phyloP scores from a whole-genome alignment of 1,140 invertebrate species.

The Neoseiulus cucumeris region DNA sequence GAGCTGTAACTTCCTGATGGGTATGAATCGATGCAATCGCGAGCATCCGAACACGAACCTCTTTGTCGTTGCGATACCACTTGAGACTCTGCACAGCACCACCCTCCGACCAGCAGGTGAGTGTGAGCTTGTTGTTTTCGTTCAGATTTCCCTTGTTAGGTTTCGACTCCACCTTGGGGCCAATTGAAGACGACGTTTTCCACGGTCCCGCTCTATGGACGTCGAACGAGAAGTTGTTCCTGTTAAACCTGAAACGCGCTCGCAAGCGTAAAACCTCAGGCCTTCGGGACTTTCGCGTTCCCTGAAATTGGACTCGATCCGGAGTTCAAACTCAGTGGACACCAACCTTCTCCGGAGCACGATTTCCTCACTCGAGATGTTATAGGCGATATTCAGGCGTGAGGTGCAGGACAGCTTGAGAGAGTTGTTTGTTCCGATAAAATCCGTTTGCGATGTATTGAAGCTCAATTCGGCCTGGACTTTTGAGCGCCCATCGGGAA shows the following conservation, averaged over 20 bases:
- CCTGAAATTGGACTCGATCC: background rate
- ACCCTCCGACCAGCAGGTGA: background rate
- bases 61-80: conserved; percentile 1
- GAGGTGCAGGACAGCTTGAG: background rate
- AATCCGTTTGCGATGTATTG: background rate
- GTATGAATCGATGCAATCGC: background rate
- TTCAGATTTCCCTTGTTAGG: background rate
- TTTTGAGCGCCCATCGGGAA: too few relatives aligned
- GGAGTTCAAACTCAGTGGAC: background rate
- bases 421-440: background rate
- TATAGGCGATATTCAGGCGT: background rate
- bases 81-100: background rate
- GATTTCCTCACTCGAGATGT: background rate
- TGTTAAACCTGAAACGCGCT: background rate
- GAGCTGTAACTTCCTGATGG: background rate
- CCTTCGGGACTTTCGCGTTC: background rate
- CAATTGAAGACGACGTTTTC: background rate
- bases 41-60: background rate
- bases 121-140: background rate
- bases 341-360: background rate
- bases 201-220: background rate
- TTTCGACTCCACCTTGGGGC: background rate
- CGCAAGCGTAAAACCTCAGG: too few relatives aligned
- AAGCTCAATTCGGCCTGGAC: background rate
- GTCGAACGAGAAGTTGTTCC: background rate